Evolutionary conservation across 2,888 invertebrate genomes (phyloP).

Genomic region (Yponomeuta malinellus): DNA sequence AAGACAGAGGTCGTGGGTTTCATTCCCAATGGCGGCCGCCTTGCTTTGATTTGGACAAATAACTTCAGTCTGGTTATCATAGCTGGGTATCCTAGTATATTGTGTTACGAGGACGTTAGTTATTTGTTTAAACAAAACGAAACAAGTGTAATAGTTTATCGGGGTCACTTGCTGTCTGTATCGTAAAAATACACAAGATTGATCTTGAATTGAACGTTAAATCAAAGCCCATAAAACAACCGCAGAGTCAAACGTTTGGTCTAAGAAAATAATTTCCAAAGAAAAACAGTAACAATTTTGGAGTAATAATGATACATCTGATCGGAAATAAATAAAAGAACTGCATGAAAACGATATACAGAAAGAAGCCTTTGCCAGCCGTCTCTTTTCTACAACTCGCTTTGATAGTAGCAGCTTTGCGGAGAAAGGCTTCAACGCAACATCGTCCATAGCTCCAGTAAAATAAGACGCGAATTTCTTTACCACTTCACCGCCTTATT

Average conservation of each 20-base stretch:
- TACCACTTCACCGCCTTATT: conserved; percentile 37
- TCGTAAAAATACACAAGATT: too few species aligned
- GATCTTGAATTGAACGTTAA: too few species aligned
- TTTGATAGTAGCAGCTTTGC: background rate
- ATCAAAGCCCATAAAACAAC: too few species aligned
- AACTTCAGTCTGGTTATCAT: too few species aligned
- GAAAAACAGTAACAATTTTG: background rate
- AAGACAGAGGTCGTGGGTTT: too few species aligned
- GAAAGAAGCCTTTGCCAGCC: conserved; percentile 3
- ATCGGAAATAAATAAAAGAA: conserved; percentile 5
- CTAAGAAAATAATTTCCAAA: background rate
- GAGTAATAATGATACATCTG: background rate
- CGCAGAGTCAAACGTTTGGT: background rate
- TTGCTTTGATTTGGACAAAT: too few species aligned
- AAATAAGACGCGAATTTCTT: conserved; percentile 23
- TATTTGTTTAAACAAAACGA: too few species aligned
- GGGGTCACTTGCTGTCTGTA: too few species aligned
- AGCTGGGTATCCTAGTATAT: too few species aligned
- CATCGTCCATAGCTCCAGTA: background rate
- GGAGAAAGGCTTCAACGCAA: conserved; percentile 11
- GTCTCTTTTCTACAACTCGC: background rate
- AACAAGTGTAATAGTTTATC: too few species aligned
- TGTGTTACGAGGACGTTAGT: too few species aligned
- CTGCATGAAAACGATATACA: background rate
- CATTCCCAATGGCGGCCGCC: too few species aligned